These are phyloP conservation scores for Embiotoca jacksoni DNA, from an alignment of 2,113 vertebrate genomes.

Conservation along the genomic window DNA sequence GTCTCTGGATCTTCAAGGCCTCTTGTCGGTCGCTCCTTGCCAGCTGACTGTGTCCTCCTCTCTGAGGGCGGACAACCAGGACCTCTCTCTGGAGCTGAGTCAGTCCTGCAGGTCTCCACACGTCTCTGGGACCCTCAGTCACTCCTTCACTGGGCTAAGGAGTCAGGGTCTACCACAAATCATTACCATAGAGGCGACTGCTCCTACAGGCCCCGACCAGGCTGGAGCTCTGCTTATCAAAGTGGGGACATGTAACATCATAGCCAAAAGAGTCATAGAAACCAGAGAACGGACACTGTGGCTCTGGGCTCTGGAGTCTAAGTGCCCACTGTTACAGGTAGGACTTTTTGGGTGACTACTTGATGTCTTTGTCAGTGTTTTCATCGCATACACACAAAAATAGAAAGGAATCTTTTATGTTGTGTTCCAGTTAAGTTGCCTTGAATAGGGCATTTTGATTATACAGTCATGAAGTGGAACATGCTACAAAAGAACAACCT, in stretches of 20 bases:
- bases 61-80: constrained; percentile 76
- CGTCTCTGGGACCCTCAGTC: constrained; percentile 78
- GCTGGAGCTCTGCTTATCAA: constrained; percentile 76
- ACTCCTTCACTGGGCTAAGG: constrained; percentile 78
- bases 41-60: constrained; percentile 62
- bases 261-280: constrained; percentile 64
- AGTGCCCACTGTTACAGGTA: constrained; percentile 81
- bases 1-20: constrained; percentile 71
- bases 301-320: constrained; percentile 79
- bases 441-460: no score
- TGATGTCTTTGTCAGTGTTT: not conserved
- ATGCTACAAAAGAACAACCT: no score
- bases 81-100: constrained; percentile 75
- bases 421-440: no score
- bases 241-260: constrained; percentile 81
- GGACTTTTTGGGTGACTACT: not conserved
- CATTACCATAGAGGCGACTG: constrained; percentile 68
- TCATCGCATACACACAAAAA: not conserved
- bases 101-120: constrained; percentile 71
- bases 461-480: no score
- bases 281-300: constrained; percentile 66
- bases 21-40: constrained; percentile 71
- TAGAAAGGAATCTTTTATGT: no score
- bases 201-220: constrained; percentile 51
- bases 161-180: constrained; percentile 78